phyloP scores from a whole-genome alignment of 1,140 invertebrate species.

The Brachionus paranguensis region DNA sequence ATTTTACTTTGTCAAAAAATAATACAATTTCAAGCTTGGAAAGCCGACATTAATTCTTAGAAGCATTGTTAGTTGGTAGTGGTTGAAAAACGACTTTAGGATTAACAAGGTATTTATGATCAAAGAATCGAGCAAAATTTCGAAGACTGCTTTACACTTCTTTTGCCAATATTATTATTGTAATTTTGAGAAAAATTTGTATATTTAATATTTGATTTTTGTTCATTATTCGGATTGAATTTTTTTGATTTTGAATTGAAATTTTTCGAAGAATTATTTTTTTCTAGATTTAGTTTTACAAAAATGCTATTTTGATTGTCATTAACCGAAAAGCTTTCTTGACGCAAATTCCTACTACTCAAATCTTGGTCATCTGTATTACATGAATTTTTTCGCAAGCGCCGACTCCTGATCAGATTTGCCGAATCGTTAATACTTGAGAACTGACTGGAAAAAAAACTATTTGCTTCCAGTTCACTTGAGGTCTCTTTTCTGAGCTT shows the following conservation, averaged over 20 bases:
- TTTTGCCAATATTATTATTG: background rate
- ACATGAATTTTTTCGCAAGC: background rate
- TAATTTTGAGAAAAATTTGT: background rate
- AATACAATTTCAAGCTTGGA: background rate
- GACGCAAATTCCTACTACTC: background rate
- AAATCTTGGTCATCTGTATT: background rate
- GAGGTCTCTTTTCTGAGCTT: conserved; percentile 2
- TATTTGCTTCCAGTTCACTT: background rate
- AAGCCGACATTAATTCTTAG: background rate
- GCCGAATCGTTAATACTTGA: background rate
- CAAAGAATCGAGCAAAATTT: conserved; percentile 24
- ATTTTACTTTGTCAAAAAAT: background rate
- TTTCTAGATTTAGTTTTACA: background rate
- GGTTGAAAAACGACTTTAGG: background rate
- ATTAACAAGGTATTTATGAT: background rate
- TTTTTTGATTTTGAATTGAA: background rate
- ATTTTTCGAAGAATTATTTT: background rate
- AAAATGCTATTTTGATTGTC: background rate
- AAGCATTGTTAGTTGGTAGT: background rate
- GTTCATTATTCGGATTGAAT: background rate
- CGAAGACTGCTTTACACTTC: background rate
- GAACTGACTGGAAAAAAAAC: background rate
- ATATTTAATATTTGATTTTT: background rate
- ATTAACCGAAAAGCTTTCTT: background rate
- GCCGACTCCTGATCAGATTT: background rate